Evolutionary conservation across 2,797 vertebrate genomes (phyloP).

Genomic region (Pitangus sulphuratus): DNA sequence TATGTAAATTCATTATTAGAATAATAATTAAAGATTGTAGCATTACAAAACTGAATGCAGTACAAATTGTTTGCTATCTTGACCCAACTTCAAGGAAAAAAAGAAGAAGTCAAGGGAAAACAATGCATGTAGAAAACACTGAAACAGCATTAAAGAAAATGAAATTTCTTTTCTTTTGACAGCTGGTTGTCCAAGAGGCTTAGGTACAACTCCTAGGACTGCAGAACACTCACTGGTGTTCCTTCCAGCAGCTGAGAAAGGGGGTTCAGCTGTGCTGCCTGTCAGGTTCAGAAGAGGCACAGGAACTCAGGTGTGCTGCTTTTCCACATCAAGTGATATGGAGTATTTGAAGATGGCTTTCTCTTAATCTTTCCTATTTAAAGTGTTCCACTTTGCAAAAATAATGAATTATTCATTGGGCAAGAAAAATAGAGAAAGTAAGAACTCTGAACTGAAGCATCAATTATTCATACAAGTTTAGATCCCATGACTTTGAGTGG

Average conservation of each 20-base stretch:
- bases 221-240: background rate
- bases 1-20: background rate
- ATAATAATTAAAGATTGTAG: background rate
- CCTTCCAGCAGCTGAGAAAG: background rate
- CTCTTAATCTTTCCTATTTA: slow-evolving; percentile 58
- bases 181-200: background rate
- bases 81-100: background rate
- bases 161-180: background rate
- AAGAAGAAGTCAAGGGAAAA: background rate
- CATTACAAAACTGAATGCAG: background rate
- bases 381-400: slow-evolving; percentile 51
- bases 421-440: slow-evolving; percentile 50
- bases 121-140: background rate
- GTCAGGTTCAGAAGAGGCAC: background rate
- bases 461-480: slow-evolving; percentile 65
- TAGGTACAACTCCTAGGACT: background rate
- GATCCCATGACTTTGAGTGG: slow-evolving; percentile 49
- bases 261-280: background rate
- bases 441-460: slow-evolving; percentile 52
- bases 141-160: background rate
- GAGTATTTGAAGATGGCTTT: slow-evolving; percentile 30
- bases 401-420: slow-evolving; percentile 64
- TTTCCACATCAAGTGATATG: slow-evolving; percentile 11
- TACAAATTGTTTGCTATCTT: background rate
- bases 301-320: background rate